Conservation (phyloP, 2,113 vertebrate genomes). For the Platysternon megacephalum region DNA sequence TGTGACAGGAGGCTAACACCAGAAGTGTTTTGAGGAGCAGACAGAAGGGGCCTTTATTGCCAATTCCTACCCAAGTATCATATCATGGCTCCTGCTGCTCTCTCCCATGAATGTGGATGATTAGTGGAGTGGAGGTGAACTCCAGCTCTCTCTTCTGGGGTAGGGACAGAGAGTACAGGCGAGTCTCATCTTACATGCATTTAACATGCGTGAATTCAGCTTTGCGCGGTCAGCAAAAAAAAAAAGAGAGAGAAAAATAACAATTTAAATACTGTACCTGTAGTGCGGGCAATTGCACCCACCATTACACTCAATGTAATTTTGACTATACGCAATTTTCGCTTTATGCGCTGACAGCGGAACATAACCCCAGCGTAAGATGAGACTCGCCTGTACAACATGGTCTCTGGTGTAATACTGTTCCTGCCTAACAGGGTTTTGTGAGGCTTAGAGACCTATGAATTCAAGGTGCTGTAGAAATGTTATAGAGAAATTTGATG, state of each 20-base stretch:
- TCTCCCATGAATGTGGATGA: neutral
- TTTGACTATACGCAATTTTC: no score
- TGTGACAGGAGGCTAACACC: neutral
- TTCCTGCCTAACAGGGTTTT: neutral
- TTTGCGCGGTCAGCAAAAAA: no score
- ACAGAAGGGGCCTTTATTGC: accelerated
- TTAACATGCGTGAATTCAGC: no score
- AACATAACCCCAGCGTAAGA: no score
- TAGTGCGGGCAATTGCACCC: no score
- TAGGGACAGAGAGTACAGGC: neutral
- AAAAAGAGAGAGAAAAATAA: no score
- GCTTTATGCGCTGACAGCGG: no score
- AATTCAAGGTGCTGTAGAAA: neutral
- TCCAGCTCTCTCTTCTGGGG: neutral
- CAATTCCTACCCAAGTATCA: neutral
- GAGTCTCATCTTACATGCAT: no score
- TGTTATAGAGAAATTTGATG: neutral
- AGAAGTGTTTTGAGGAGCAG: accelerated
- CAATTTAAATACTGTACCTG: no score
- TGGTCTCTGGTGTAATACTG: neutral
- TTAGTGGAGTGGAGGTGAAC: neutral
- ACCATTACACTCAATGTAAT: no score
- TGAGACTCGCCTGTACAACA: no score
- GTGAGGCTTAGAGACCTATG: neutral
- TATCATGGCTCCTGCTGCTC: neutral